Conservation (phyloP, 2,113 vertebrate genomes). For the Mixornis gularis region DNA sequence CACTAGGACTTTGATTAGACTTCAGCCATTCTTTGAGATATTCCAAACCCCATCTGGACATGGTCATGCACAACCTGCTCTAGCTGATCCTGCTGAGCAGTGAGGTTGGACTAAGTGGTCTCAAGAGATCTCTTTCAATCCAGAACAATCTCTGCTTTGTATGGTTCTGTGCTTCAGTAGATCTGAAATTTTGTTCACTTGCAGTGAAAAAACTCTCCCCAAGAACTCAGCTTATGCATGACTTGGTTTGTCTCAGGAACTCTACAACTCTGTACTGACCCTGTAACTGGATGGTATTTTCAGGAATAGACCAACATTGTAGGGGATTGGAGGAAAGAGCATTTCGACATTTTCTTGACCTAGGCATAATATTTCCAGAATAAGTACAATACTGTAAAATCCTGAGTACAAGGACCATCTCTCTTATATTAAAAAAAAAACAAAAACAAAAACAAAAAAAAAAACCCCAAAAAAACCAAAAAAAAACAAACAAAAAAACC, state of each 20-base stretch:
- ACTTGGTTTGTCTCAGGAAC: not conserved
- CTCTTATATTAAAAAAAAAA: not conserved
- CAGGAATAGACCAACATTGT: not conserved
- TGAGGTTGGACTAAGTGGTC: too few species aligned
- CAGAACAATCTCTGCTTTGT: not conserved
- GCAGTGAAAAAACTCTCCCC: not conserved
- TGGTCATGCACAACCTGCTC: not conserved
- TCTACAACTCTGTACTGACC: not conserved
- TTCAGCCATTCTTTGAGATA: not conserved
- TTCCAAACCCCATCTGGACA: not conserved
- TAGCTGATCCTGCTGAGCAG: not conserved
- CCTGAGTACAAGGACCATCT: not conserved
- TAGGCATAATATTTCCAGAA: not conserved
- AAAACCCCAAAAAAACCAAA: not conserved
- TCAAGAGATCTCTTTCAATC: not conserved
- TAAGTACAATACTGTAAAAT: not conserved
- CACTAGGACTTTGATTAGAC: not conserved
- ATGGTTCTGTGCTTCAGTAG: not conserved
- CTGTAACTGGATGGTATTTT: not conserved
- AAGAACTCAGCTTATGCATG: not conserved
- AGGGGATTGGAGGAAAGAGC: not conserved
- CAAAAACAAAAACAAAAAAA: too few species aligned
- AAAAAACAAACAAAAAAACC: not conserved
- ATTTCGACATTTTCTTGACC: not conserved
- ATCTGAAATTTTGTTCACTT: not conserved